These are phyloP conservation scores for Leptinotarsa tumamoca DNA, from an alignment of 2,888 invertebrate species.

Conservation along the genomic window DNA sequence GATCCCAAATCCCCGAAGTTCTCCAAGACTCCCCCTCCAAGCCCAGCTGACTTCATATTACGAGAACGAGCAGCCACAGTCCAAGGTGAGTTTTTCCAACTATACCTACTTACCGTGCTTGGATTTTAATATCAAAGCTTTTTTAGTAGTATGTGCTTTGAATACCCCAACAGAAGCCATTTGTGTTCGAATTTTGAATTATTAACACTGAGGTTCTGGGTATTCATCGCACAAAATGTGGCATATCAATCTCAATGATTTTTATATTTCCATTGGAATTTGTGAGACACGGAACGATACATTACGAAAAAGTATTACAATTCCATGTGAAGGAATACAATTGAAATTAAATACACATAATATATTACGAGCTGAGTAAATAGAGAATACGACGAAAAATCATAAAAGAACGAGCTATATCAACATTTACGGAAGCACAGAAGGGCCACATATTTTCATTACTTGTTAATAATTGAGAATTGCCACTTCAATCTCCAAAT, in stretches of 20 bases:
- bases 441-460: too few species aligned
- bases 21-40: constrained; percentile 78
- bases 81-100: constrained; percentile 61
- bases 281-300: too few species aligned
- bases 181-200: constrained; percentile 7
- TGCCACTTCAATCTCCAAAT: too few species aligned
- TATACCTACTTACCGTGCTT: constrained; percentile 31
- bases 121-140: constrained; percentile 43
- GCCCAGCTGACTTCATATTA: constrained; percentile 75
- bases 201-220: constrained; percentile 39
- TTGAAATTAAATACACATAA: too few species aligned
- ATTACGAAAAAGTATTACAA: too few species aligned
- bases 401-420: too few species aligned
- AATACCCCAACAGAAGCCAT: constrained; percentile 40
- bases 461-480: too few species aligned
- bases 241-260: constrained; percentile 56
- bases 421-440: too few species aligned
- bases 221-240: constrained; percentile 58
- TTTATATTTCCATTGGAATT: neutral
- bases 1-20: constrained; percentile 74
- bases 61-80: constrained; percentile 63
- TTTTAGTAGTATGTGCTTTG: constrained; percentile 47
- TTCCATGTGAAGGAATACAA: too few species aligned
- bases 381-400: too few species aligned
- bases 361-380: too few species aligned